A percentile compares a stretch with the other conserved stretches of the same genome.
These are phyloP conservation scores for Hirtodrosophila duncani DNA, from an alignment of 2,888 invertebrate genomes.

Conservation along the genomic window DNA sequence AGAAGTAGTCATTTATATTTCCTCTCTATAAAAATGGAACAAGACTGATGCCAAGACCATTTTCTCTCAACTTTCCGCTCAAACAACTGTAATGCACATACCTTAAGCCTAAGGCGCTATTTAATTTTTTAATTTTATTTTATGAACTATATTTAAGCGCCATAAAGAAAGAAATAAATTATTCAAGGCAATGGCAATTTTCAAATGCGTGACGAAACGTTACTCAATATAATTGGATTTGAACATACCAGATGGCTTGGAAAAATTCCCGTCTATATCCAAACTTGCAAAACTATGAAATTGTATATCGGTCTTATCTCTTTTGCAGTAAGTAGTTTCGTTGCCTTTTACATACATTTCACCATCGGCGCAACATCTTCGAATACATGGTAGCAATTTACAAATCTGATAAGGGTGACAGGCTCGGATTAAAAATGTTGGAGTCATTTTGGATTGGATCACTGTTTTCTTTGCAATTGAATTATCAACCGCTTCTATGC, in stretches of 20 bases:
- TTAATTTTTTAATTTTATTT: too few relatives aligned
- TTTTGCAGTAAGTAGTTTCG: conserved; percentile 60
- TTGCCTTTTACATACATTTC: conserved; percentile 68
- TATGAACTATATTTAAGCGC: too few relatives aligned
- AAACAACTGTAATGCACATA: too few relatives aligned
- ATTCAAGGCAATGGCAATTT: too few relatives aligned
- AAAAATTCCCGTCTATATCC: conserved; percentile 63
- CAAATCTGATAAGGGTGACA: conserved; percentile 51
- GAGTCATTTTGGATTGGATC: not conserved
- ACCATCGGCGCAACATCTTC: conserved; percentile 74
- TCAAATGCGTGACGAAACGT: conserved; percentile 3
- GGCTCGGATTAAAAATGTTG: conserved; percentile 52
- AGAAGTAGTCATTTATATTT: too few relatives aligned
- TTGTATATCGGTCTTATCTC: conserved; percentile 51
- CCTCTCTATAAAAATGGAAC: too few relatives aligned
- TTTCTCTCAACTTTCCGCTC: too few relatives aligned
- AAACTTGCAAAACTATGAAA: conserved; percentile 70
- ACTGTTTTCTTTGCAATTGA: not conserved
- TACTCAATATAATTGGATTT: not conserved
- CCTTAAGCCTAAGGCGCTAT: too few relatives aligned
- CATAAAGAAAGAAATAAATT: too few relatives aligned
- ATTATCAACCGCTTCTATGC: conserved; percentile 69
- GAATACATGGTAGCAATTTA: conserved; percentile 70
- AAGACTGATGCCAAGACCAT: too few relatives aligned
- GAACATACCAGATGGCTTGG: conserved; percentile 69